Base-by-base conservation (phyloP, 2,797 vertebrate species). In the Takifugu ocellatus region DNA sequence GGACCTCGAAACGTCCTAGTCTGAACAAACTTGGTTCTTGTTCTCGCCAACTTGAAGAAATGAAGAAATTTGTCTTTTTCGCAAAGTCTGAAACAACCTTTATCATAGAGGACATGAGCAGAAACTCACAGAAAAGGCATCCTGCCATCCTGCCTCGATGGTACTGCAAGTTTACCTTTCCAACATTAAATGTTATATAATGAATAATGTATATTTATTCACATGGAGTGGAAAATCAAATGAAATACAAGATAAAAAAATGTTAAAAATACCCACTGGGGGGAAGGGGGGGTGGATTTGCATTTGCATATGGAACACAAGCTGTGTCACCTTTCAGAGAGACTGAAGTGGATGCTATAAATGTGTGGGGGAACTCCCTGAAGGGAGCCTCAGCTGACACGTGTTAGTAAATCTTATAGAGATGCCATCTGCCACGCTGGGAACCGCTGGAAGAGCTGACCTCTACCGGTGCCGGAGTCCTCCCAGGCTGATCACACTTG, bases 381-480 rank as follows among this genome's bases (percentile, higher is more conserved):
- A 78, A 88, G 91, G 88, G 85, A 87, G 83, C 74, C 70, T 83
- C 77, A 56, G 82, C 83, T 92, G 90, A 92, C 88, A 86, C 75
- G 89, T 90, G 87, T 91, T 91, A 90, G 84, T 92, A 90, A 90
- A 91, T 91, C 90, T 91, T 90, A 79, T 67, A 68, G 84, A 83
- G 87, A 84, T 86, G 83, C 91, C 90, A 92, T 92, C 89, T 92
- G 90, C 86, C 78, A 74, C 80, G 70, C 77, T 78, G 82, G 73
- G 87, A 86, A 83, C 84, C 86, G 85, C 81, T 85, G 83, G 84
- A 82, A 87, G 86, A 56, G 72, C 63, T 89, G 82, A 91, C 88
- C 90, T 90, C 85, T 84, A 84, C 70, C 82, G 82, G 83, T 77
- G 82, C 77, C 51, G 77, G 87, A 88, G 89, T 90, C 85, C 84